Evolutionary conservation across 2,888 invertebrate genomes (phyloP).

Genomic region (Amphipyra tragopoginis): DNA sequence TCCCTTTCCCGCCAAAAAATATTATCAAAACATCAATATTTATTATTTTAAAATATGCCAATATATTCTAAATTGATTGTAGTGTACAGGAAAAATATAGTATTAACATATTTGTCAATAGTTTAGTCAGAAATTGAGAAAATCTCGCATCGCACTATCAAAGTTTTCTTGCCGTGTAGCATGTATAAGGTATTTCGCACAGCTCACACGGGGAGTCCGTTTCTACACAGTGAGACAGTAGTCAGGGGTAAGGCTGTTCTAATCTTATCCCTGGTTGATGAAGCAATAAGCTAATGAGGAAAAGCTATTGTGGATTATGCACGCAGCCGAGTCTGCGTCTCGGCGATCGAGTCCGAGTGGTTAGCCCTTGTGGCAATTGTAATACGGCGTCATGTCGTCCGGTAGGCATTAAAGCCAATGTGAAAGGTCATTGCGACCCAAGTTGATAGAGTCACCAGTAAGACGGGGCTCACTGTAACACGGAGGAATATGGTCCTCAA

Average conservation of each 20-base stretch:
- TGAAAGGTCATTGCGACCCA: conserved; percentile 37
- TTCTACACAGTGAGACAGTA: conserved; percentile 60
- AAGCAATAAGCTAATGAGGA: conserved; percentile 43
- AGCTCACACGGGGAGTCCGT: conserved; percentile 40
- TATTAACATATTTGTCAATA: not conserved
- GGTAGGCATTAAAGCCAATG: conserved; percentile 29
- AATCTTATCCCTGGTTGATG: conserved; percentile 40
- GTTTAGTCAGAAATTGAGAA: conserved; percentile 14
- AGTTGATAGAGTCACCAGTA: conserved; percentile 41
- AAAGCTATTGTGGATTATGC: conserved; percentile 52
- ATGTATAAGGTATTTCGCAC: conserved; percentile 7
- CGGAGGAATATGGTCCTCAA: conserved; percentile 55
- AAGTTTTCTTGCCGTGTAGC: conserved; percentile 38
- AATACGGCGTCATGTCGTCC: conserved; percentile 34
- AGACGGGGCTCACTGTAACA: conserved; percentile 48
- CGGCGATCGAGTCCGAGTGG: conserved; percentile 37
- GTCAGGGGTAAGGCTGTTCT: conserved; percentile 49
- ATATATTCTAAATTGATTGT: not conserved
- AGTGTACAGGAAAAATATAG: not conserved
- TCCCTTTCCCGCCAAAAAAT: conserved; percentile 36
- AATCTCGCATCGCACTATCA: conserved; percentile 47
- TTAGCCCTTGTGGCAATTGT: conserved; percentile 39
- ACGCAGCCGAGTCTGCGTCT: conserved; percentile 44
- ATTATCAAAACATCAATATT: conserved; percentile 11
- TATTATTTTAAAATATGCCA: conserved; percentile 7